Conservation (phyloP, 2,888 invertebrate genomes). For the Dynastes tityus region DNA sequence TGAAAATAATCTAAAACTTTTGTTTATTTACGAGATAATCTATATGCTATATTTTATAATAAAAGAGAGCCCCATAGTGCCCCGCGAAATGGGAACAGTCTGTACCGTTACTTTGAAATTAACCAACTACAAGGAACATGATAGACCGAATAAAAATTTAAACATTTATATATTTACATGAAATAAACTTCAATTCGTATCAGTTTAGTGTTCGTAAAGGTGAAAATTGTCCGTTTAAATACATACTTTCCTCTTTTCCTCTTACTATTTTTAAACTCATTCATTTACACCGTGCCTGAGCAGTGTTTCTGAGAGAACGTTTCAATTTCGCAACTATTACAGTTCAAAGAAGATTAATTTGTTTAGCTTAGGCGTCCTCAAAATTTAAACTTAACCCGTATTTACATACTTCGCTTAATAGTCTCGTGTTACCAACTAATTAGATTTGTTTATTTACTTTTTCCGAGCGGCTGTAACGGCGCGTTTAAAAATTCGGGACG, state of each 20-base stretch:
- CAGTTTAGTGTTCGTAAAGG: conserved; percentile 1
- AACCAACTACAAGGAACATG: too few relatives aligned
- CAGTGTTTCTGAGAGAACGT: conserved; percentile 16
- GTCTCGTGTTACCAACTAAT: conserved; percentile 39
- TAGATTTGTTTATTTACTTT: conserved; percentile 40
- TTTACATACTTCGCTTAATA: conserved; percentile 28
- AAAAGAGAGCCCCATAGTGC: too few relatives aligned
- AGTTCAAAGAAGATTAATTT: conserved; percentile 34
- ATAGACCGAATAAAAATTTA: neutral
- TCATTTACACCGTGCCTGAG: conserved; percentile 9
- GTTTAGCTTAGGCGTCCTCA: conserved; percentile 21
- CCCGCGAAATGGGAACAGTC: neutral
- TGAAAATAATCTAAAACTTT: too few relatives aligned
- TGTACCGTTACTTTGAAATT: too few relatives aligned
- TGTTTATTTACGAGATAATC: too few relatives aligned
- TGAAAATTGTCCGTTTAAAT: conserved; percentile 20
- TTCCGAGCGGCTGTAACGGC: conserved; percentile 11
- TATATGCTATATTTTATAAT: too few relatives aligned
- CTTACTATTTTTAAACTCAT: conserved; percentile 19
- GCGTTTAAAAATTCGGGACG: conserved; percentile 2
- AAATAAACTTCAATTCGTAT: neutral
- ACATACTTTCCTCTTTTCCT: conserved; percentile 1
- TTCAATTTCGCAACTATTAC: conserved; percentile 28
- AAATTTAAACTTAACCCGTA: conserved; percentile 21
- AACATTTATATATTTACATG: conserved; percentile 1